Evolutionary conservation across 2,797 vertebrate species (phyloP), one percentile per base, ranked within the genome.

Genomic region (Spea hammondii): DNA sequence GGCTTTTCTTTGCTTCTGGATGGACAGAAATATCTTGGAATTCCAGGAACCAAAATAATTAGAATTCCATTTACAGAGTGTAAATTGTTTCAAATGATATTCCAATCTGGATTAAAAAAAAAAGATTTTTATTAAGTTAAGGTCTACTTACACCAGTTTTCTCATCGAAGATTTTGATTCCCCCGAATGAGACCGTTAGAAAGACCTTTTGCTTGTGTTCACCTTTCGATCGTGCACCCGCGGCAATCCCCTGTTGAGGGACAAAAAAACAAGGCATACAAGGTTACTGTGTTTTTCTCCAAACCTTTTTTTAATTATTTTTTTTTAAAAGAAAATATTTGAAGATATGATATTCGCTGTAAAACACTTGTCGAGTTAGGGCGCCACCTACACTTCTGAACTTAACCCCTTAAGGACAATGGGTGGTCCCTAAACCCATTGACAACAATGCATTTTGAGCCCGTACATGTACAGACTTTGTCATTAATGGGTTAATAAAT

Each of bases 81-180:
- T 4, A 59, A 59, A 59, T 32, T 32, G 32, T 32, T 32, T 32
- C 32, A 32, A 32, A 32, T 32, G 32, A 32, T 32, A 32, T 32
- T 32, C 32, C 2, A 32, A 32, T 32, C 32, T 32, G 32, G 32
- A 32, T 32, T 32, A 1, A 32, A 32, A 32, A 32, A 32, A 54
- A 7, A 54, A 3, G 51, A 54, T 54, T 7, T 54, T 54, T 12
- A 54, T 54, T 7, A 32, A 2, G 32, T 32, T 32, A 59, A 11
- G 55, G 6, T 54, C 49, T 77, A 92, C 96, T 96, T 92, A 99
- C 97, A 93, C 97, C 97, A 77, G 95, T 95, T 92, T 98, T 99
- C 89, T 99, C 97, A 89, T 99, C 97, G 80, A 96, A 99, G 92
- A 99, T 99, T 92, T 98, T 99, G 94, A 99, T 98, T 87, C 97